These are phyloP conservation scores for Pangasius macronema DNA, from an alignment of 2,797 vertebrate genomes.

Conservation along the genomic window DNA sequence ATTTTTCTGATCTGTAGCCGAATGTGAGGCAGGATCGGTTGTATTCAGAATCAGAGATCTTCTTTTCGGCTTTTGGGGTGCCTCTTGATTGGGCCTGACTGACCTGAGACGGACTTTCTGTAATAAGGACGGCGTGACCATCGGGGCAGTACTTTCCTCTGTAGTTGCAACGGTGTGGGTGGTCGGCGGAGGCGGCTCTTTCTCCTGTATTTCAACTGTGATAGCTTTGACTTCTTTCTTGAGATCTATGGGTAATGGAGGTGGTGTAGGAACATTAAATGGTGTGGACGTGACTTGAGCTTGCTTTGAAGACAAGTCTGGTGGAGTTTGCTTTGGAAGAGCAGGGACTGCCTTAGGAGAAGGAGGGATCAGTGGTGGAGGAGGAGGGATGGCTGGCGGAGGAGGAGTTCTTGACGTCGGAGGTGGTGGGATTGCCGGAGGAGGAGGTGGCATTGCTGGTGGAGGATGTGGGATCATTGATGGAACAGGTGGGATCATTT, in stretches of 20 bases:
- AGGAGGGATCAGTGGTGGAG: slow-evolving; percentile 40
- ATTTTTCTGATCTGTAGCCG: slow-evolving; percentile 48
- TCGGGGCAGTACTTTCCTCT: slow-evolving; percentile 73
- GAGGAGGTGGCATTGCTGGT: background rate
- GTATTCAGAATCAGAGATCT: slow-evolving; percentile 78
- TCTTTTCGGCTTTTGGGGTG: slow-evolving; percentile 87
- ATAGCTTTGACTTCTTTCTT: slow-evolving; percentile 47
- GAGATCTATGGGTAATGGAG: slow-evolving; percentile 54
- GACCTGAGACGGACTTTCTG: slow-evolving; percentile 87
- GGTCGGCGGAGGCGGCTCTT: slow-evolving; percentile 55
- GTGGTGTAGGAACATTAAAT: slow-evolving; percentile 51
- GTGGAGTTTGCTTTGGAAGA: slow-evolving; percentile 27
- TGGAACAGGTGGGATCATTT: slow-evolving; percentile 25
- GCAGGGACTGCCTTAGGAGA: slow-evolving; percentile 28
- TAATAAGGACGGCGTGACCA: slow-evolving; percentile 82
- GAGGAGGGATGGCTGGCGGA: slow-evolving; percentile 43
- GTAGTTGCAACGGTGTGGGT: slow-evolving; percentile 61
- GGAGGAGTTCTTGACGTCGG: slow-evolving; percentile 37
- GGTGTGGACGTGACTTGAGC: slow-evolving; percentile 10
- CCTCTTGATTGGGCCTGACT: slow-evolving; percentile 66
- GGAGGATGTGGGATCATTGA: slow-evolving; percentile 41
- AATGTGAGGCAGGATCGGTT: slow-evolving; percentile 70
- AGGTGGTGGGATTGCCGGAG: background rate
- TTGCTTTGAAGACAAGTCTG: background rate
- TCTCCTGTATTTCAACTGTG: slow-evolving; percentile 58